phyloP scores from a whole-genome alignment of 2,888 invertebrate species.

The Hirtodrosophila cameraria region DNA sequence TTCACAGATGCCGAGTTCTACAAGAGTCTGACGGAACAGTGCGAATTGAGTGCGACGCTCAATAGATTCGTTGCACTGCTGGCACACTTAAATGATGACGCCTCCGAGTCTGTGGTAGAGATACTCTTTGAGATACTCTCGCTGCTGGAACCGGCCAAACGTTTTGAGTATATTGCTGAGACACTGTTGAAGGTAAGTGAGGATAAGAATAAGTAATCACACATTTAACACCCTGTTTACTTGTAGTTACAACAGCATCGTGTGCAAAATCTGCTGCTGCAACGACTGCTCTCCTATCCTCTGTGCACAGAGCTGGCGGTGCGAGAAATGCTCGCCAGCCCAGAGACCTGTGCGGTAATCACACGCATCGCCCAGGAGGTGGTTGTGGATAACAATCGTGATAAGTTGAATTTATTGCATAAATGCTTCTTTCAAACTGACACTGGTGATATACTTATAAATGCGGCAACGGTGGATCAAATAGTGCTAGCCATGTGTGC shows the following conservation, averaged over 20 bases:
- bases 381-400: conserved; percentile 70
- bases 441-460: conserved; percentile 81
- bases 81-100: conserved; percentile 83
- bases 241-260: conserved; percentile 68
- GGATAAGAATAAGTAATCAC: too few relatives aligned
- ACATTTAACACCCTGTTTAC: too few relatives aligned
- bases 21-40: conserved; percentile 81
- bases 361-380: conserved; percentile 75
- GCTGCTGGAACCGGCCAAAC: conserved; percentile 85
- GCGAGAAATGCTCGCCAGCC: conserved; percentile 73
- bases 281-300: conserved; percentile 83
- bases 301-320: conserved; percentile 81
- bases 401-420: conserved; percentile 81
- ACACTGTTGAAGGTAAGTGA: conserved; percentile 85
- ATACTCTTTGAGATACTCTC: conserved; percentile 87
- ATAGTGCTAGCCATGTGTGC: conserved; percentile 79
- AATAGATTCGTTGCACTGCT: conserved; percentile 68
- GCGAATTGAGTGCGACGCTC: conserved; percentile 73
- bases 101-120: conserved; percentile 86
- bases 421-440: conserved; percentile 84
- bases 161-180: conserved; percentile 85
- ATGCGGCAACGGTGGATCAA: conserved; percentile 76
- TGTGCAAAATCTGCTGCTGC: conserved; percentile 79
- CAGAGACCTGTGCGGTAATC: conserved; percentile 72
- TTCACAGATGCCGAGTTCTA: conserved; percentile 86